phyloP scores from a whole-genome alignment of 2,888 invertebrate genomes.

The Celastrina argiolus region DNA sequence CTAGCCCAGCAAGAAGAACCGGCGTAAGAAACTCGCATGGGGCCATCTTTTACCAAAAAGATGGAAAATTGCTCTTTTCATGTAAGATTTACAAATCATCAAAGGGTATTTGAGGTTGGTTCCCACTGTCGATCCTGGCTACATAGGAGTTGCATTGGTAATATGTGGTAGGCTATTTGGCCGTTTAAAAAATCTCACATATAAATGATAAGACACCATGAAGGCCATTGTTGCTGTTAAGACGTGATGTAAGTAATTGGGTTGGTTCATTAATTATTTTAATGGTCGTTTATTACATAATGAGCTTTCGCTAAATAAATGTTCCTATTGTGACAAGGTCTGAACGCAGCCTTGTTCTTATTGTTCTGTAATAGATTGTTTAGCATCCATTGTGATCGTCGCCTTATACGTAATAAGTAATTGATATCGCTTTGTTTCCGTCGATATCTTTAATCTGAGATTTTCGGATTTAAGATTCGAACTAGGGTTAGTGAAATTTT shows the following conservation, averaged over 20 bases:
- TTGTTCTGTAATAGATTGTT: slow-evolving; percentile 33
- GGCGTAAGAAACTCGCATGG: too few relatives aligned
- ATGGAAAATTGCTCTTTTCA: too few relatives aligned
- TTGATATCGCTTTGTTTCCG: slow-evolving; percentile 29
- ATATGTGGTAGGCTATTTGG: too few relatives aligned
- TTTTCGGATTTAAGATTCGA: slow-evolving; percentile 9
- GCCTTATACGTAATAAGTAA: slow-evolving; percentile 31
- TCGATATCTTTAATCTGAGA: slow-evolving; percentile 7
- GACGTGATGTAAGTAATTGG: slow-evolving; percentile 61
- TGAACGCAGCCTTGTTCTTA: slow-evolving; percentile 61
- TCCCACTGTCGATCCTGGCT: too few relatives aligned
- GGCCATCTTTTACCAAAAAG: too few relatives aligned
- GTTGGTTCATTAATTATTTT: slow-evolving; percentile 68
- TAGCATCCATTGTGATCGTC: slow-evolving; percentile 34
- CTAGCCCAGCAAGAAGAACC: too few relatives aligned
- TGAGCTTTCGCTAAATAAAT: slow-evolving; percentile 66
- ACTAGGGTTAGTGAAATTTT: too few relatives aligned
- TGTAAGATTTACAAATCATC: too few relatives aligned
- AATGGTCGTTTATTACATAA: slow-evolving; percentile 67
- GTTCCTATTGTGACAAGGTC: slow-evolving; percentile 58
- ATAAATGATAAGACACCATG: slow-evolving; percentile 5
- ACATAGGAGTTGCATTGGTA: too few relatives aligned
- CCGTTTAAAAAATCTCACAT: not conserved
- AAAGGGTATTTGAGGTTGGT: too few relatives aligned
- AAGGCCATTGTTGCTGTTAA: slow-evolving; percentile 37